These are phyloP conservation scores for Astyanax mexicanus DNA, from an alignment of 2,797 vertebrate genomes.

Conservation along the genomic window DNA sequence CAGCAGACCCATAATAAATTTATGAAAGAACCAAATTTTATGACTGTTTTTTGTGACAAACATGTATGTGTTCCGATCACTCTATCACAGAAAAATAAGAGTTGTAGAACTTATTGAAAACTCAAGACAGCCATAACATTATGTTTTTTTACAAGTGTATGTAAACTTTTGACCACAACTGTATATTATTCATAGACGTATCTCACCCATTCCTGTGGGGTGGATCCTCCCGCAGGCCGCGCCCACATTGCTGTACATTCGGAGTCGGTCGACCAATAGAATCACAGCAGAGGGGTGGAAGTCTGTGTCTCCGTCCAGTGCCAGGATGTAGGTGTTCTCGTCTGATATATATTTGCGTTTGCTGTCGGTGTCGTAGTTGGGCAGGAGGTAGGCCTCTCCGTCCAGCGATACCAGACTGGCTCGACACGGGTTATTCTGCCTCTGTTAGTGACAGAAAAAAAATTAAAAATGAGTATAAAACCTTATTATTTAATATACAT, in stretches of 20 bases:
- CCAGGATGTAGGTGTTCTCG: slow-evolving; percentile 81
- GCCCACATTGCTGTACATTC: slow-evolving; percentile 82
- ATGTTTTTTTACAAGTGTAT: no score
- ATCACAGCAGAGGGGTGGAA: slow-evolving; percentile 83
- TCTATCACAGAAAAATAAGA: no score
- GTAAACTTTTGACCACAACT: no score
- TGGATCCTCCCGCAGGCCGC: slow-evolving; percentile 87
- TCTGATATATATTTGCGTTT: slow-evolving; percentile 79
- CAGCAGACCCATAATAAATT: no score
- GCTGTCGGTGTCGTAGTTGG: slow-evolving; percentile 71
- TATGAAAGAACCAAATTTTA: no score
- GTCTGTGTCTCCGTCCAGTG: slow-evolving; percentile 85
- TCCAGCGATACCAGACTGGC: slow-evolving; percentile 76
- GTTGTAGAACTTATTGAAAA: no score
- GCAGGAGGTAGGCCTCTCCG: slow-evolving; percentile 69
- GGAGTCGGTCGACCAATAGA: slow-evolving; percentile 81
- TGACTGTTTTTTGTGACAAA: no score
- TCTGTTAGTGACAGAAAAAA: slow-evolving; percentile 58
- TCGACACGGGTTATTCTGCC: slow-evolving; percentile 66
- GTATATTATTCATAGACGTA: no score
- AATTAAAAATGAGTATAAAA: no score
- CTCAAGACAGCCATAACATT: no score
- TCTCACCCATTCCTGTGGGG: slow-evolving; percentile 85
- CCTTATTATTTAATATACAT: no score
- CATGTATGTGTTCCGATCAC: no score